Evolutionary conservation across 1,140 invertebrate species (phyloP), one percentile per base, ranked within the genome.

Genomic region (Schlechtendalia chinensis): DNA sequence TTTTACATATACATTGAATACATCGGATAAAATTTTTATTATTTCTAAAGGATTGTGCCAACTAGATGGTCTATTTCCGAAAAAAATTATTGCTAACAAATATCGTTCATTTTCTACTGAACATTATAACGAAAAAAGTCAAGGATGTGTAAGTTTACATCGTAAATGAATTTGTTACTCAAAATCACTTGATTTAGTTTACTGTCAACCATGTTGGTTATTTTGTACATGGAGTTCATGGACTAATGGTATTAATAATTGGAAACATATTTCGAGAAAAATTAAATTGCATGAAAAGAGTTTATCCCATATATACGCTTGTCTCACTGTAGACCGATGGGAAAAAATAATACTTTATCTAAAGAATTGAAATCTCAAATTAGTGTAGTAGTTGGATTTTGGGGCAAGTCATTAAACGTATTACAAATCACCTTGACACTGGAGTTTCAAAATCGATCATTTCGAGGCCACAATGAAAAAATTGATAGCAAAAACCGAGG

Each of bases 141-240:
- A 59, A 27, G 58, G 11, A 4, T 4, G 58, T 59, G 58, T 59
- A 59, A 59, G 1, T 1, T 59, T 27, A 3, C 59, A 61, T 61
- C 27, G 24, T 61, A 61, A 61, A 61, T 61, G 24, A 10, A 61
- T 61, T 61, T 61, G 58, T 61, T 61, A 61, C 16, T 61, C 59
- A 61, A 61, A 61, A 61, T 61, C 59, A 29, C 16, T 61, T 17
- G 27, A 61, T 61, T 61, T 61, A 61, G 59, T 61, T 61, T 61
- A 71, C 5, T 71, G 67, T 71, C 67, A 71, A 71, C 39, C 39
- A 47, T 71, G 32, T 53, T 47, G 67, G 19, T 27, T 71, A 53
- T 71, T 69, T 71, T 45, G 39, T 71, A 53, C 67, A 22, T 47
- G 14, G n/a, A 47, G 67, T 53, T 47, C 39, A 47, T 45, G 39